Evolutionary conservation across 2,888 invertebrate genomes (phyloP), one percentile per base, ranked within the genome.

Genomic region (Chrysodeixis includens): DNA sequence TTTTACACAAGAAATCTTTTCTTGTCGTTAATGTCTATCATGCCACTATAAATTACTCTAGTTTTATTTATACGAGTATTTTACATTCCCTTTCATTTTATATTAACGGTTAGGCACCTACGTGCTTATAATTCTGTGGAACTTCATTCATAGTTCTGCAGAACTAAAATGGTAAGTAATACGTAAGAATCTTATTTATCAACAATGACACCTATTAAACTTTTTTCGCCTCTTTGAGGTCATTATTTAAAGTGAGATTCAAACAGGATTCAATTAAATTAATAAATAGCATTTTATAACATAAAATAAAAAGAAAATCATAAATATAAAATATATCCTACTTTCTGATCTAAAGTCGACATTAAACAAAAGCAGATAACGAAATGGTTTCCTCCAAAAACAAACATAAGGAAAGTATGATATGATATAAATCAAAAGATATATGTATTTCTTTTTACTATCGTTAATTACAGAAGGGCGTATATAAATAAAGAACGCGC

Each of bases 401-500:
- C 74, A 77, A 83, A 81, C 78, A 84, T 63, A 66, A 82, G 62
- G 77, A 87, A 85, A 87, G 85, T 84, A 85, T 84, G 88, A 89
- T 90, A 88, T 86, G 86, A 88, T 88, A 92, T 92, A 92, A 92
- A 92, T 91, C 90, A 92, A 90, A 88, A 85, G 87, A 89, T 90
- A 89, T 90, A 86, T 87, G 85, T 88, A 90, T 92, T 92, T 91
- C 86, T 90, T 92, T 92, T 91, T 89, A 90, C 89, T 92, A 92
- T 92, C 89, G 92, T 93, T 93, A 93, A 93, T 93, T 93, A 93
- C 92, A 90, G 88, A 91, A 92, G 90, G 89, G 91, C 91, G 91
- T 92, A 92, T 91, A 93, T 93, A 93, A 93, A 94, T 93, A 93
- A 92, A 92, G 91, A 89, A 90, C 86, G 88, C 86, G 87, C 90